Evolutionary conservation across 2,113 vertebrate species (phyloP).

Genomic region (Mohoua ochrocephala): DNA sequence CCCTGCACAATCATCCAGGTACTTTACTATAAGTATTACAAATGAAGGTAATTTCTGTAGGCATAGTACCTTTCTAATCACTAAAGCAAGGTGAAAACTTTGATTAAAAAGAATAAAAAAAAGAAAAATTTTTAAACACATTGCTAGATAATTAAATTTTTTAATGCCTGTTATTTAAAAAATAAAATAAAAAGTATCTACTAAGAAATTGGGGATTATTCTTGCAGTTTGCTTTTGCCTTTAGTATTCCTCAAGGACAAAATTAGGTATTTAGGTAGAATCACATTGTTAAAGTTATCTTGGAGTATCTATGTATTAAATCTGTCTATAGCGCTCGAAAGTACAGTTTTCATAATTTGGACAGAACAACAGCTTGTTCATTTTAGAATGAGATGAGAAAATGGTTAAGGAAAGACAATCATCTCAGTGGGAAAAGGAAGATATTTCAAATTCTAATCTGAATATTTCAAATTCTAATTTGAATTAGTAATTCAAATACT

Average conservation of each 20-base stretch:
- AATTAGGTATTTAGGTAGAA: not conserved
- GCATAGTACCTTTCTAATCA: not conserved
- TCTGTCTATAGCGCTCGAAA: not conserved
- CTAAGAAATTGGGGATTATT: not conserved
- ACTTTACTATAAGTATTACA: not conserved
- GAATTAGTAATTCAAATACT: not conserved
- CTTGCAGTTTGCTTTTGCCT: not conserved
- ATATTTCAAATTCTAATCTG: not conserved
- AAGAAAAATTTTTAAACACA: not conserved
- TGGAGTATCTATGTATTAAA: not conserved
- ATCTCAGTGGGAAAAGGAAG: not conserved
- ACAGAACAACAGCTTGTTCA: not conserved
- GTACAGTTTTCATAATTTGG: not conserved
- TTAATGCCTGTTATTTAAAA: not conserved
- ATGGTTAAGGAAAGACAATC: not conserved
- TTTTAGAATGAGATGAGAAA: not conserved
- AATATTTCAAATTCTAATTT: not conserved
- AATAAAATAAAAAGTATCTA: not conserved
- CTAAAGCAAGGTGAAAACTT: not conserved
- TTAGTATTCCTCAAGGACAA: not conserved
- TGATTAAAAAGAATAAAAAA: not conserved
- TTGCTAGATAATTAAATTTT: not conserved
- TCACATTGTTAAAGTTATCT: not conserved
- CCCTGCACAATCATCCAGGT: not conserved
- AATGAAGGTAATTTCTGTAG: not conserved